Conservation (phyloP, 2,797 vertebrate genomes). For the Thamnophis elegans region DNA sequence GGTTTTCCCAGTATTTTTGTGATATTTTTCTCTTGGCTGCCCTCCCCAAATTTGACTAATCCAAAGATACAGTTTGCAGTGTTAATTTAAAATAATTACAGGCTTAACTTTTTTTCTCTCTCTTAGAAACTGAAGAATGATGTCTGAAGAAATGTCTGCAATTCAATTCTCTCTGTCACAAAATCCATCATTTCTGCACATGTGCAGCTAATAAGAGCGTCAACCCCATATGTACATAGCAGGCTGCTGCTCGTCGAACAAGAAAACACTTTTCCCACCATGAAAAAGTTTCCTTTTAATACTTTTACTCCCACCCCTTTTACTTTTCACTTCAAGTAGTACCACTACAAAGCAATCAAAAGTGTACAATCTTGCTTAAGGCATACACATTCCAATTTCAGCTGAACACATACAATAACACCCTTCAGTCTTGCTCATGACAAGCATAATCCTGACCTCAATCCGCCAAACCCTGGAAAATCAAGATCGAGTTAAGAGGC, state of each 20-base stretch:
- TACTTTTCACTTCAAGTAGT: conserved; percentile 24
- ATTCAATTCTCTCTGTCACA: neutral
- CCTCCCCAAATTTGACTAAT: neutral
- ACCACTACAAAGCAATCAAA: conserved; percentile 32
- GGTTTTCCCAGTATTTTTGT: neutral
- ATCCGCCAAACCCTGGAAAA: conserved; percentile 9
- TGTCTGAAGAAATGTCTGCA: neutral
- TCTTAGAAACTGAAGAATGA: conserved; percentile 6
- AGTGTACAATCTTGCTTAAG: conserved; percentile 27
- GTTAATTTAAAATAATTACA: neutral
- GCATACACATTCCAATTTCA: conserved; percentile 27
- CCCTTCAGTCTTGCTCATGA: conserved; percentile 35
- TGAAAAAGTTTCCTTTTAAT: neutral
- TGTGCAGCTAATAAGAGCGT: neutral
- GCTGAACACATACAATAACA: conserved; percentile 40
- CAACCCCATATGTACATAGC: neutral
- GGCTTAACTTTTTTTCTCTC: neutral
- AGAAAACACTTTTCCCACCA: neutral
- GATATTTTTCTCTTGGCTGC: neutral
- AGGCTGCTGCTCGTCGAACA: neutral
- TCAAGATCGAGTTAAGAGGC: conserved; percentile 36
- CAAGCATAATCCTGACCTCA: conserved; percentile 35
- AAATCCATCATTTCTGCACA: neutral
- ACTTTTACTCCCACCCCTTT: neutral
- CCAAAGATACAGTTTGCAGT: neutral